phyloP scores from a whole-genome alignment of 1,140 invertebrate genomes.

The Drosophila setifemur region DNA sequence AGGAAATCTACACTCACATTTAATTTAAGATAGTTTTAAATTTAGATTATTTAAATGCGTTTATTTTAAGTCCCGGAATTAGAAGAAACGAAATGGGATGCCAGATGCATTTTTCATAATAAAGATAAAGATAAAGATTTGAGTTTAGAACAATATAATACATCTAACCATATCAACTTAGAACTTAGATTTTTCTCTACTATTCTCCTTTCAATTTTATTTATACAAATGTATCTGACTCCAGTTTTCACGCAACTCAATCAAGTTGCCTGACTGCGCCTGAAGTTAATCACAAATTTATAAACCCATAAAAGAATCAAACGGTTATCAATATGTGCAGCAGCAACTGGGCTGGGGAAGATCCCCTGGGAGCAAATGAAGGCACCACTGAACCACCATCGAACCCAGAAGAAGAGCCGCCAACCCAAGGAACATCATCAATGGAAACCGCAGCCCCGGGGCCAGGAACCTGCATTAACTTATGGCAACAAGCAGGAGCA shows the following conservation, averaged over 20 bases:
- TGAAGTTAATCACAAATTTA: slow-evolving; percentile 77
- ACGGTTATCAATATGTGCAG: slow-evolving; percentile 76
- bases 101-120: too few species aligned
- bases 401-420: not conserved
- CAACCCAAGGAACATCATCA: slow-evolving; percentile 14
- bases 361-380: slow-evolving; percentile 22
- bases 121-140: too few species aligned
- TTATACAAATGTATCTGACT: too few species aligned
- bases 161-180: too few species aligned
- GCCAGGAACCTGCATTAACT: slow-evolving; percentile 50
- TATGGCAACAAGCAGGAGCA: slow-evolving; percentile 39
- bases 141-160: too few species aligned
- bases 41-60: too few species aligned
- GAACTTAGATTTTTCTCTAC: too few species aligned
- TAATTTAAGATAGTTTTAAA: too few species aligned
- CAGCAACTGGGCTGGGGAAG: not conserved
- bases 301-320: slow-evolving; percentile 81
- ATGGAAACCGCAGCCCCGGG: slow-evolving; percentile 26
- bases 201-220: too few species aligned
- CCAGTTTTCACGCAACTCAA: slow-evolving; percentile 37
- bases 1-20: too few species aligned
- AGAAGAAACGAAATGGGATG: too few species aligned
- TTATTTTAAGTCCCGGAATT: too few species aligned
- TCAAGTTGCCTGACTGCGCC: slow-evolving; percentile 28
- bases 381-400: slow-evolving; percentile 3